Conservation (phyloP, 2,797 vertebrate genomes). For the Mustela erminea region DNA sequence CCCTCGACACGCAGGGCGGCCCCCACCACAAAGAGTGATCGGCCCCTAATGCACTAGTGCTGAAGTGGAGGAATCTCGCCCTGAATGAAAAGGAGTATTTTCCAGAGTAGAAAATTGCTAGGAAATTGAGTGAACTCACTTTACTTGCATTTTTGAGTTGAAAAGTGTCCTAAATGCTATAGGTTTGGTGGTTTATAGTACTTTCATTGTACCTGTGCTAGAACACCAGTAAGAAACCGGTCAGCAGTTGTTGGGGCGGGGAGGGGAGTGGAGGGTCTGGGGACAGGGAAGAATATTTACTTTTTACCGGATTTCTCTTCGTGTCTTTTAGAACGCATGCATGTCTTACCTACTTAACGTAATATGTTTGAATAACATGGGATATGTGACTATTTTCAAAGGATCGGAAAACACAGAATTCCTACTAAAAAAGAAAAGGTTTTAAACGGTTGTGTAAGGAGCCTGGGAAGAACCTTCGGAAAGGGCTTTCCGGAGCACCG, state of each 20-base stretch:
- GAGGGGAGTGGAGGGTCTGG: background rate
- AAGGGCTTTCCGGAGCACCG: background rate
- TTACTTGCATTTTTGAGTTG: background rate
- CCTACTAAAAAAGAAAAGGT: background rate
- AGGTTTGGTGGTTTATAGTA: rapidly evolving
- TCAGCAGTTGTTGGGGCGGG: rapidly evolving
- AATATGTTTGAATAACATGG: background rate
- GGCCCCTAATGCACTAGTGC: rapidly evolving
- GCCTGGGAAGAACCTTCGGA: background rate
- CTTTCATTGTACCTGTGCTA: rapidly evolving
- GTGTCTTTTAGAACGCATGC: background rate
- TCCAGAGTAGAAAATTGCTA: too few relatives aligned
- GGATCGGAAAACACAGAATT: slow-evolving; percentile 1
- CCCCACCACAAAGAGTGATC: rapidly evolving
- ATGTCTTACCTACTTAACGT: background rate
- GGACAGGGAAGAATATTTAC: rapidly evolving
- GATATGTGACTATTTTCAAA: background rate
- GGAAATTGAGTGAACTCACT: background rate
- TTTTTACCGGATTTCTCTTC: rapidly evolving
- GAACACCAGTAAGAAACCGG: too few relatives aligned
- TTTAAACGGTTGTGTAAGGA: background rate
- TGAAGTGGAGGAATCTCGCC: rapidly evolving
- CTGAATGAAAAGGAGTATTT: background rate
- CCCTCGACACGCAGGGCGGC: rapidly evolving
- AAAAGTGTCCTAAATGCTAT: background rate